These are phyloP conservation scores for Nudaria mundana DNA, from an alignment of 2,888 invertebrate species.

Conservation along the genomic window DNA sequence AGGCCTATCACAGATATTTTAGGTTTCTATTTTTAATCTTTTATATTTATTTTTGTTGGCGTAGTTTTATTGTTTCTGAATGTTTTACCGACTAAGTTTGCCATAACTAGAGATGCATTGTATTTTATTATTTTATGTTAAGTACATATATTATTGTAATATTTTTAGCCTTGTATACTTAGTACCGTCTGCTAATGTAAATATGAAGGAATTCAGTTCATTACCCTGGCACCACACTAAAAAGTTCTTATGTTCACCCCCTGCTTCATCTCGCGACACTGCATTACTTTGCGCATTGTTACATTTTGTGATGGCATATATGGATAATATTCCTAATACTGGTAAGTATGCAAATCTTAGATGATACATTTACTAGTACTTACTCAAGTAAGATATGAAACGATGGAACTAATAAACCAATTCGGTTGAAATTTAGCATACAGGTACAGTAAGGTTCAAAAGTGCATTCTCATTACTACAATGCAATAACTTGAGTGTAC, in stretches of 20 bases:
- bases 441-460: no score
- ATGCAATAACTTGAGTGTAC: no score
- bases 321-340: conserved; percentile 54
- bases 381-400: no score
- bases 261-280: conserved; percentile 84
- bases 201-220: conserved; percentile 51
- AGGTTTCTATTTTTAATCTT: no score
- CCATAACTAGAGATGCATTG: no score
- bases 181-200: conserved; percentile 47
- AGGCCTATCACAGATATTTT: no score
- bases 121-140: neutral
- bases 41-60: no score
- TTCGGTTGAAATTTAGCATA: no score
- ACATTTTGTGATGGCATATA: conserved; percentile 56
- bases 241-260: conserved; percentile 83
- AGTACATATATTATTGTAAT: conserved; percentile 1
- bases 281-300: conserved; percentile 76
- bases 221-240: conserved; percentile 84
- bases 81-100: no score
- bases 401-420: no score
- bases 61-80: no score
- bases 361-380: neutral
- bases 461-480: no score
- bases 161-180: conserved; percentile 66
- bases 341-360: conserved; percentile 52